Conservation (phyloP, 1,140 invertebrate species). For the Drosophila quadrilineata region DNA sequence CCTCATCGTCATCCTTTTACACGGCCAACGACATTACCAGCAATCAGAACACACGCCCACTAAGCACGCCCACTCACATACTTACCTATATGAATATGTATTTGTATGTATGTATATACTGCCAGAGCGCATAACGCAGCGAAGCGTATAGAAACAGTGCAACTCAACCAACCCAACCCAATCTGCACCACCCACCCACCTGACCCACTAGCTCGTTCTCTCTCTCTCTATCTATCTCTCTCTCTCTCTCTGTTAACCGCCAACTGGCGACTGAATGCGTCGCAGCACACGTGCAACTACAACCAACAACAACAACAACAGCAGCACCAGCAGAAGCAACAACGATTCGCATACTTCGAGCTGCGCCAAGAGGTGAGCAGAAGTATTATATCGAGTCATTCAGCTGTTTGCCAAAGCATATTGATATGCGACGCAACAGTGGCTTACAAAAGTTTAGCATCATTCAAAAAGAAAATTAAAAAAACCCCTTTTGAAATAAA, state of each 20-base stretch:
- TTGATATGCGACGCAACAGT: constrained; percentile 22
- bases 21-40: constrained; percentile 43
- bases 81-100: neutral
- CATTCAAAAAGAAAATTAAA: neutral
- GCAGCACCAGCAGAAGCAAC: constrained; percentile 4
- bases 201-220: constrained; percentile 40
- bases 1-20: constrained; percentile 26
- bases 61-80: neutral
- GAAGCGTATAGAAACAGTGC: neutral
- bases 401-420: constrained; percentile 39
- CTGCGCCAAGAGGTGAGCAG: constrained; percentile 55
- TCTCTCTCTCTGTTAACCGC: constrained; percentile 44
- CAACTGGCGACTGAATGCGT: constrained; percentile 48
- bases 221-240: too few relatives aligned
- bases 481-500: too few relatives aligned
- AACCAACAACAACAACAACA: constrained; percentile 12
- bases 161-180: too few relatives aligned
- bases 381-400: constrained; percentile 26
- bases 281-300: constrained; percentile 38
- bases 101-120: too few relatives aligned
- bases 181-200: constrained; percentile 12
- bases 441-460: neutral
- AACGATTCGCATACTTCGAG: constrained; percentile 47
- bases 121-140: neutral
- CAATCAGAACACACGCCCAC: constrained; percentile 20